Evolutionary conservation across 2,888 invertebrate species (phyloP).

Genomic region (Tryphoninae sp.): DNA sequence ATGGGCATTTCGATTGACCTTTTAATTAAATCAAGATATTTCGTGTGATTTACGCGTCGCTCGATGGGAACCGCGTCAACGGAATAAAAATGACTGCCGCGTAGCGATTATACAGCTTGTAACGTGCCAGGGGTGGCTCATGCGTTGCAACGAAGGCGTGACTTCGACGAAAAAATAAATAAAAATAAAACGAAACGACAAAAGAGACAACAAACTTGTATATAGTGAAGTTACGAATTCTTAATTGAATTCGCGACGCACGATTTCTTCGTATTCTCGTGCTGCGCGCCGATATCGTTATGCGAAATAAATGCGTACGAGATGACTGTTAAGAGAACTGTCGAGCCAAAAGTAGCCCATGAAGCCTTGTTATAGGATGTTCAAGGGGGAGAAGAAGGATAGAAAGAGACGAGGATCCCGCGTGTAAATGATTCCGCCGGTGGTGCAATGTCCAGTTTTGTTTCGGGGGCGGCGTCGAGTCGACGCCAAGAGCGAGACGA

Average conservation of each 20-base stretch:
- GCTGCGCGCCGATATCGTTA: slow-evolving; percentile 38
- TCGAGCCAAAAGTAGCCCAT: slow-evolving; percentile 24
- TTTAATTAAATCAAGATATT: neutral
- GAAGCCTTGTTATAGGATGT: slow-evolving; percentile 49
- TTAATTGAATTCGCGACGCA: slow-evolving; percentile 46
- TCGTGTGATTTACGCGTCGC: neutral
- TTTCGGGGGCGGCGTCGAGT: slow-evolving; percentile 53
- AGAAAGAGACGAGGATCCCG: slow-evolving; percentile 14
- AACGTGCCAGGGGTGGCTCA: neutral
- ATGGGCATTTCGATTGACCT: neutral
- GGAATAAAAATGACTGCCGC: neutral
- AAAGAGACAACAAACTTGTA: slow-evolving; percentile 2
- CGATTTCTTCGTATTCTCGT: slow-evolving; percentile 43
- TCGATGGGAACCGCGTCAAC: neutral
- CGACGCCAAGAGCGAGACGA: slow-evolving; percentile 50
- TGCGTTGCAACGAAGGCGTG: neutral
- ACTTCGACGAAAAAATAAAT: neutral
- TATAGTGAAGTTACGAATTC: slow-evolving; percentile 7
- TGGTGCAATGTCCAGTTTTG: slow-evolving; percentile 53
- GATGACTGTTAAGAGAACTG: slow-evolving; percentile 28
- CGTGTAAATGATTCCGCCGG: slow-evolving; percentile 47
- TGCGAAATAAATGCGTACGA: slow-evolving; percentile 59
- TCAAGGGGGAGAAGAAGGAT: slow-evolving; percentile 28
- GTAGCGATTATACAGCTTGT: neutral
- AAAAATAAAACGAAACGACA: neutral